These are phyloP conservation scores for Aethina tumida DNA, from an alignment of 1,140 invertebrate genomes.

Conservation along the genomic window DNA sequence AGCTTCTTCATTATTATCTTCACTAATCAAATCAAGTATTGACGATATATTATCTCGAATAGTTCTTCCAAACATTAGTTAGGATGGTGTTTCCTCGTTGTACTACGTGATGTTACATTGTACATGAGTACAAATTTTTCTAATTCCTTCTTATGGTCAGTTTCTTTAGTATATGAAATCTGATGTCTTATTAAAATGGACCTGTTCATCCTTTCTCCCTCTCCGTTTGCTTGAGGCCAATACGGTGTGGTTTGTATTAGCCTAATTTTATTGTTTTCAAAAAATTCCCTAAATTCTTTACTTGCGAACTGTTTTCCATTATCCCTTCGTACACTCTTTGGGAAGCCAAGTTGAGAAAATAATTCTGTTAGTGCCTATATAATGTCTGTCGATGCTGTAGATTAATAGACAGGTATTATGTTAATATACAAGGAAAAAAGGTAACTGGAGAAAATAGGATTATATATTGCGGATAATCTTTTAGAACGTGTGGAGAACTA, in stretches of 20 bases:
- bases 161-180: constrained; percentile 9
- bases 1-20: constrained; percentile 17
- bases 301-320: constrained; percentile 24
- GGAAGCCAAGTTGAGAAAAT: constrained; percentile 14
- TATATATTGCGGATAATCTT: too few relatives aligned
- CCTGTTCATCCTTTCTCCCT: constrained; percentile 31
- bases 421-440: too few relatives aligned
- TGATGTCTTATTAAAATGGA: constrained; percentile 24
- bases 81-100: constrained; percentile 31
- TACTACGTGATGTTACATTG: constrained; percentile 27
- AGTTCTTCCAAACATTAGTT: constrained; percentile 29
- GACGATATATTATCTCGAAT: constrained; percentile 27
- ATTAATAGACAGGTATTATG: too few relatives aligned
- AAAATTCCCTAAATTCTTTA: constrained; percentile 22
- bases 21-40: constrained; percentile 11
- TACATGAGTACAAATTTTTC: constrained; percentile 30
- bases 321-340: constrained; percentile 20
- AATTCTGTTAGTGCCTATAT: constrained; percentile 11
- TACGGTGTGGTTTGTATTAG: constrained; percentile 17
- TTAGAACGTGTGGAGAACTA: too few relatives aligned
- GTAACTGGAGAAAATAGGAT: too few relatives aligned
- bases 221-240: constrained; percentile 30
- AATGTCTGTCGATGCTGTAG: constrained; percentile 3
- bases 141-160: constrained; percentile 19
- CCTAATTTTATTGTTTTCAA: constrained; percentile 12